Evolutionary conservation across 2,113 vertebrate species (phyloP).

Genomic region (Pituophis catenifer): DNA sequence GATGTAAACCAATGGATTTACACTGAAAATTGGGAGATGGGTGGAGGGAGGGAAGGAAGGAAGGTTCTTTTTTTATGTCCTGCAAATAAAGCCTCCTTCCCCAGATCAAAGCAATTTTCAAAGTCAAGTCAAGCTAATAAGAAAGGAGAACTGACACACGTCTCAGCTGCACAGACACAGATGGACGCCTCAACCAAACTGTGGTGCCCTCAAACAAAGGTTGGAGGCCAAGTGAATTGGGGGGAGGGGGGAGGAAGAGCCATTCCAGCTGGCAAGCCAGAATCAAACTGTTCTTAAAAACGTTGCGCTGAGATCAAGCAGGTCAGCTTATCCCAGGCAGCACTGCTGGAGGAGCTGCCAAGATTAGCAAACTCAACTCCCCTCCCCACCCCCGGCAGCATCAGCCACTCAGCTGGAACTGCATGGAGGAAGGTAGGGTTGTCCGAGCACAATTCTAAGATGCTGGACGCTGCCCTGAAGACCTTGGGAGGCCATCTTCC

Average conservation of each 20-base stretch:
- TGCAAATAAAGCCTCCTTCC: neutral
- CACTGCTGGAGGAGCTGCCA: neutral
- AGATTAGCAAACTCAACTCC: neutral
- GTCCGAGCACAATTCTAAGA: neutral
- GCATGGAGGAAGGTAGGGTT: neutral
- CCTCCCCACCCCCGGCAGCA: neutral
- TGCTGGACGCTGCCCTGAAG: neutral
- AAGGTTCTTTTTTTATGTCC: neutral
- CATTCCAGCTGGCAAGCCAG: neutral
- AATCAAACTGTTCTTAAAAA: neutral
- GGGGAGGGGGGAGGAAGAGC: neutral
- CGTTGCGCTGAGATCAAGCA: neutral
- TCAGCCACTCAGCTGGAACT: neutral
- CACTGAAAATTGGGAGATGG: neutral
- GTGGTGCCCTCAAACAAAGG: neutral
- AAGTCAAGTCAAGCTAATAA: neutral
- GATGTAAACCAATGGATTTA: neutral
- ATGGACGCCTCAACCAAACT: neutral
- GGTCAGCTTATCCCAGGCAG: neutral
- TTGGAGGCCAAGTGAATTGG: neutral
- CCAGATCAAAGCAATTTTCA: neutral
- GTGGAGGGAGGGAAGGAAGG: too few species aligned
- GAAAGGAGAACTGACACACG: neutral
- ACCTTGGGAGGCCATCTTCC: neutral
- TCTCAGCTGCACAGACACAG: neutral